A percentile compares a stretch with the other conserved stretches of the same genome.
Conservation (phyloP, 2,113 vertebrate genomes). For the Empidonax alnorum region DNA sequence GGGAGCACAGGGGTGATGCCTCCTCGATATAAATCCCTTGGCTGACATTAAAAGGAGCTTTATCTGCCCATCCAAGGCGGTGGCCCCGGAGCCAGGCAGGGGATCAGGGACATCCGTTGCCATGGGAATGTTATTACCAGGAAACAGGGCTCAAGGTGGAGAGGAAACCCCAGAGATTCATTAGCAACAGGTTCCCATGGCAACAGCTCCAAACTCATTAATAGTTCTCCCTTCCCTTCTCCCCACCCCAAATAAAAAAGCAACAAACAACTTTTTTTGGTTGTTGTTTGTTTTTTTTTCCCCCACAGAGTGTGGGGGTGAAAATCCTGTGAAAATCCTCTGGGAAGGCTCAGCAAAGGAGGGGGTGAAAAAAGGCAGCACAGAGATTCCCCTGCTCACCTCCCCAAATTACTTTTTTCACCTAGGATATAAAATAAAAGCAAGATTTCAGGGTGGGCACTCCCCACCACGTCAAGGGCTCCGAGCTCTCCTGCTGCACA, state of each 20-base stretch:
- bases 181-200: constrained; percentile 88
- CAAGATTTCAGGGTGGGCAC: neutral
- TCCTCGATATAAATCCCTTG: neutral
- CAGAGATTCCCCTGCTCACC: fast-evolving
- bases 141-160: constrained; percentile 75
- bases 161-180: constrained; percentile 93
- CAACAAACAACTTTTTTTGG: neutral
- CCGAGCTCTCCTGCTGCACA: neutral
- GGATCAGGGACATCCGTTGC: constrained; percentile 79
- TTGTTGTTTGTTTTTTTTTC: constrained; percentile 32
- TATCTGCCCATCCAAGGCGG: constrained; percentile 4
- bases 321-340: constrained; percentile 55
- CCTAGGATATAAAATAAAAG: fast-evolving
- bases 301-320: constrained; percentile 16
- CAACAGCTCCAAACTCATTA: constrained; percentile 85
- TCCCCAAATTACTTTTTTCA: neutral
- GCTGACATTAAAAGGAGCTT: neutral
- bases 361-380: neutral
- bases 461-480: fast-evolving
- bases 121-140: constrained; percentile 77
- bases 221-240: constrained; percentile 27
- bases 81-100: constrained; percentile 43
- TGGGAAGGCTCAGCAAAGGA: neutral
- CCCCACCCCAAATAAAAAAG: neutral
- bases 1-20: neutral